A percentile compares a stretch with the other conserved stretches of the same genome.
These are phyloP conservation scores for Halcyon chelicuti DNA, from an alignment of 2,797 vertebrate species.

Conservation along the genomic window DNA sequence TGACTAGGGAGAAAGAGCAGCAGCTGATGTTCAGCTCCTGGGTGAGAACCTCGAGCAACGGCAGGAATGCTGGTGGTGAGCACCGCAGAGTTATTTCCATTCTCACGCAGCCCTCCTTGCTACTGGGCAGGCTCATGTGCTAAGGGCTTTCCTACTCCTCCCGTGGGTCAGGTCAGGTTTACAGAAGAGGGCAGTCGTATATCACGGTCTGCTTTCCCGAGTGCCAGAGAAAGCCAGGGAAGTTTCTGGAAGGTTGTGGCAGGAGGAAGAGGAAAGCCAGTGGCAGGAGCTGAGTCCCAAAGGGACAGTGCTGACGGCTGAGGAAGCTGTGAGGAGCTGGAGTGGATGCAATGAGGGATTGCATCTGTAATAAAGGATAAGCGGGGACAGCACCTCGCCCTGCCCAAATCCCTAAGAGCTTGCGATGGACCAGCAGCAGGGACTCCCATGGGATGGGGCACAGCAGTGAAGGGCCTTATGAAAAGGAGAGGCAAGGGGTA, in stretches of 20 bases:
- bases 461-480: background rate
- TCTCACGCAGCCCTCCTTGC: background rate
- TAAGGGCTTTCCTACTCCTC: background rate
- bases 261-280: background rate
- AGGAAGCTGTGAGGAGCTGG: background rate
- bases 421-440: background rate
- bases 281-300: accelerated
- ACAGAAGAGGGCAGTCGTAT: background rate
- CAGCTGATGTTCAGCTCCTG: background rate
- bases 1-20: background rate
- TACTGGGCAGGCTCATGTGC: background rate
- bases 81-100: accelerated
- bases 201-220: background rate
- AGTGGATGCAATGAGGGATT: background rate
- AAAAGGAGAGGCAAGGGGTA: background rate
- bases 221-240: background rate
- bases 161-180: background rate
- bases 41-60: background rate
- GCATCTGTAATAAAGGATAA: background rate
- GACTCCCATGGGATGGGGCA: accelerated
- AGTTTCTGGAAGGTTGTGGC: background rate
- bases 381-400: background rate
- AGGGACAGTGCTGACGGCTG: background rate
- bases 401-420: background rate
- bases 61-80: background rate